phyloP scores from a whole-genome alignment of 2,888 invertebrate genomes.

The Melinaea marsaeus region DNA sequence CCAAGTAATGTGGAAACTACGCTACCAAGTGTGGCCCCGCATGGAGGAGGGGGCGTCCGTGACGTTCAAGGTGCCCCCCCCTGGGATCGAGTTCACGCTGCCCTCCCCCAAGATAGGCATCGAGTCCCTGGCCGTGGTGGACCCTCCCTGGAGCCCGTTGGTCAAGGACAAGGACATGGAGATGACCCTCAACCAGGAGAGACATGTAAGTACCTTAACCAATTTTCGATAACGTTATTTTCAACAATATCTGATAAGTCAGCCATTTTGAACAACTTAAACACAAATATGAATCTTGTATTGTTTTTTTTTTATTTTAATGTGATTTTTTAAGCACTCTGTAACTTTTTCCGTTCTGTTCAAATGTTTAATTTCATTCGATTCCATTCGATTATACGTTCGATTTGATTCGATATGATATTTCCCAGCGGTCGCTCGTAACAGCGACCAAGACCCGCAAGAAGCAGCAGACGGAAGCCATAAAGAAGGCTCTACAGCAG shows the following conservation, averaged over 20 bases:
- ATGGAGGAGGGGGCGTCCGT: slow-evolving; percentile 99
- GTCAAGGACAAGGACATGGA: slow-evolving; percentile 99
- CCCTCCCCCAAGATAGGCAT: slow-evolving; percentile 99
- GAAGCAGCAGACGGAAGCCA: slow-evolving; percentile 99
- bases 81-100: slow-evolving; percentile 98
- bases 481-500: slow-evolving; percentile 95
- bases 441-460: slow-evolving; percentile 99
- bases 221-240: too few species aligned
- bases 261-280: too few species aligned
- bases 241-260: too few species aligned
- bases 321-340: too few species aligned
- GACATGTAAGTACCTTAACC: slow-evolving; percentile 83
- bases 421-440: slow-evolving; percentile 89
- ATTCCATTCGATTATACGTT: too few species aligned
- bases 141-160: slow-evolving; percentile 99
- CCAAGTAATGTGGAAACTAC: slow-evolving; percentile 96
- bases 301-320: too few species aligned
- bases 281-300: too few species aligned
- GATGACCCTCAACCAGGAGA: slow-evolving; percentile 98
- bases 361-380: too few species aligned
- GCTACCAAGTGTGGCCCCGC: slow-evolving; percentile 99
- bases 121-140: slow-evolving; percentile 94
- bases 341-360: too few species aligned
- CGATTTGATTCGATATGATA: too few species aligned
- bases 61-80: slow-evolving; percentile 98